Conservation (phyloP, 2,888 invertebrate species). For the Dorcus parallelipipedus region DNA sequence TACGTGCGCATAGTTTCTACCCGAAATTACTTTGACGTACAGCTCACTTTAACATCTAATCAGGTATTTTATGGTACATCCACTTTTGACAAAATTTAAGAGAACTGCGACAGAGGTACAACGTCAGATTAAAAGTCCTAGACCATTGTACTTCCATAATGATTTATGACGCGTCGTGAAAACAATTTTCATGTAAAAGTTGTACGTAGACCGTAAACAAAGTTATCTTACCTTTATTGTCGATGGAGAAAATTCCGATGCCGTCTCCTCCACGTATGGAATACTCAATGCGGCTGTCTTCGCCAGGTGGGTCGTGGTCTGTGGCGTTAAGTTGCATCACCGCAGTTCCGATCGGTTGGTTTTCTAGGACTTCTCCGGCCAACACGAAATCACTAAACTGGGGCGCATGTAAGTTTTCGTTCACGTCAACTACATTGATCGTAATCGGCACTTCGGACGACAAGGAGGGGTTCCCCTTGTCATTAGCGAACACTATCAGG, state of each 20-base stretch:
- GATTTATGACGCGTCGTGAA: too few relatives aligned
- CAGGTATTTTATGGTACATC: too few relatives aligned
- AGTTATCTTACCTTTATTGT: slow-evolving; percentile 71
- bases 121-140: too few relatives aligned
- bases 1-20: background rate
- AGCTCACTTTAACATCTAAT: too few relatives aligned
- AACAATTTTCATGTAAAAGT: too few relatives aligned
- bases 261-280: slow-evolving; percentile 87
- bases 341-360: slow-evolving; percentile 70
- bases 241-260: slow-evolving; percentile 87
- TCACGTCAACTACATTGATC: slow-evolving; percentile 88
- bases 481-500: slow-evolving; percentile 78
- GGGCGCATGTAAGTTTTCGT: slow-evolving; percentile 86
- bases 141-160: too few relatives aligned
- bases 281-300: slow-evolving; percentile 80
- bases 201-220: background rate
- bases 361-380: slow-evolving; percentile 73
- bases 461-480: slow-evolving; percentile 79
- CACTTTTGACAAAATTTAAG: too few relatives aligned
- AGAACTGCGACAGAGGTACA: too few relatives aligned
- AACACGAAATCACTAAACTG: slow-evolving; percentile 78
- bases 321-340: slow-evolving; percentile 75
- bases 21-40: too few relatives aligned
- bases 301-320: slow-evolving; percentile 65
- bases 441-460: slow-evolving; percentile 76